Evolutionary conservation across 2,888 invertebrate species (phyloP), one percentile per base, ranked within the genome.

Genomic region (Adelognathus sp.): DNA sequence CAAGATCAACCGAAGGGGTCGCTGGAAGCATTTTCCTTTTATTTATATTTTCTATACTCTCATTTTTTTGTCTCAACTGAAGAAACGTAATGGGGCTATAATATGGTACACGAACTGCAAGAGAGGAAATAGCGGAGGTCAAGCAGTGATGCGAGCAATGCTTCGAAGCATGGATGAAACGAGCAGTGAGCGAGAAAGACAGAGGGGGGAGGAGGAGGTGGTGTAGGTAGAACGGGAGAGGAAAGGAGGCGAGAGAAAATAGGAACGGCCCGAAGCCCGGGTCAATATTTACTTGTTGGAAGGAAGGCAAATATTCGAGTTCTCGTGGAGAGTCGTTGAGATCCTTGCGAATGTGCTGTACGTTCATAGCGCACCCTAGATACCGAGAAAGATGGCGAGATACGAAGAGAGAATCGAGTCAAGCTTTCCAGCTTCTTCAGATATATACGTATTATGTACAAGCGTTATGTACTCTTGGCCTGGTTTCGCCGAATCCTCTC

Each of bases 231-330:
- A 16, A 27, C 39, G 36, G 21, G 31, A 39, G 50, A 31, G 36
- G 21, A 31, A 56, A 9, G 11, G 16, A 18, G 24, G 29, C 39
- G 69, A 41, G 60, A 36, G 63, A 77, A 80, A 77, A 78, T 78
- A 74, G 74, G 70, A 78, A 63, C 78, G 39, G 33, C 21, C 41
- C 44, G 33, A 33, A 27, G 52, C 29, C 14, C 73, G 70, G 78
- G 78, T 74, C 78, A 78, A 78, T 78, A 78, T 78, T 78, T 78
- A 74, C 78, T 78, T 70, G 78, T 74, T 74, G 74, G 64, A 78
- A 78, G 74, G 74, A 72, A 64, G 78, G 74, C 78, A 74, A 74
- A 78, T 78, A 74, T 78, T 70, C 69, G 31, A 69, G 31, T 58
- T 61, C 69, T 73, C n/a, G n/a, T 41, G 61, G 39, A 67, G 36